phyloP scores from a whole-genome alignment of 1,140 invertebrate genomes.

The Platyscapa corneri region DNA sequence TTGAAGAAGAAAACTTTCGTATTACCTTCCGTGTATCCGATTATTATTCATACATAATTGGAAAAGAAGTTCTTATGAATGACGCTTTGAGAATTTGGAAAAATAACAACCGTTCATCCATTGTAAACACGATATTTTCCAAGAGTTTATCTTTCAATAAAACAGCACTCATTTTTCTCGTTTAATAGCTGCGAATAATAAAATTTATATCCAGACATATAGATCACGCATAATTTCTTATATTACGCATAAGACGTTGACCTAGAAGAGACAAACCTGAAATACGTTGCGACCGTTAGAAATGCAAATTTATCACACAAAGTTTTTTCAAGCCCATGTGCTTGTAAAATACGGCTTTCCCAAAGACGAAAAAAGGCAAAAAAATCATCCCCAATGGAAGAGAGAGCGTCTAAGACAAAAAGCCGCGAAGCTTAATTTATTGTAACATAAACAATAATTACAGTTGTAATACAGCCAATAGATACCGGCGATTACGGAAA shows the following conservation, averaged over 20 bases:
- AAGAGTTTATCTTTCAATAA: neutral
- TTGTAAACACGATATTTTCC: neutral
- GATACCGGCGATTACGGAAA: neutral
- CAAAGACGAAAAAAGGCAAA: neutral
- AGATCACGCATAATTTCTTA: neutral
- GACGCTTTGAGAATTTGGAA: too few relatives aligned
- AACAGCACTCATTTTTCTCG: neutral
- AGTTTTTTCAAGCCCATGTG: neutral
- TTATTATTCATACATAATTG: too few relatives aligned
- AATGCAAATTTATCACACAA: slow-evolving; percentile 23
- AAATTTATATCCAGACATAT: neutral
- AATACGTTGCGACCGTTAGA: slow-evolving; percentile 5
- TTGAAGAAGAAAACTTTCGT: too few relatives aligned
- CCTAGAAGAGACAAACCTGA: slow-evolving; percentile 18
- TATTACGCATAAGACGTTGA: neutral
- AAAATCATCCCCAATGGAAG: neutral
- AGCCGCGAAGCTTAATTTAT: neutral
- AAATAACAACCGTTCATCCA: too few relatives aligned
- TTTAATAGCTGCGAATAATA: neutral
- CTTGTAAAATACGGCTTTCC: neutral
- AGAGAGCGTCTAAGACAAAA: neutral
- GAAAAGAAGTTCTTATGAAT: too few relatives aligned
- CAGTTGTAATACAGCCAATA: neutral
- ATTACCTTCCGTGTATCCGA: too few relatives aligned
- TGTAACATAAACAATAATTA: slow-evolving; percentile 13